Evolutionary conservation across 2,113 vertebrate genomes (phyloP).

Genomic region (Syrmaticus mikado): DNA sequence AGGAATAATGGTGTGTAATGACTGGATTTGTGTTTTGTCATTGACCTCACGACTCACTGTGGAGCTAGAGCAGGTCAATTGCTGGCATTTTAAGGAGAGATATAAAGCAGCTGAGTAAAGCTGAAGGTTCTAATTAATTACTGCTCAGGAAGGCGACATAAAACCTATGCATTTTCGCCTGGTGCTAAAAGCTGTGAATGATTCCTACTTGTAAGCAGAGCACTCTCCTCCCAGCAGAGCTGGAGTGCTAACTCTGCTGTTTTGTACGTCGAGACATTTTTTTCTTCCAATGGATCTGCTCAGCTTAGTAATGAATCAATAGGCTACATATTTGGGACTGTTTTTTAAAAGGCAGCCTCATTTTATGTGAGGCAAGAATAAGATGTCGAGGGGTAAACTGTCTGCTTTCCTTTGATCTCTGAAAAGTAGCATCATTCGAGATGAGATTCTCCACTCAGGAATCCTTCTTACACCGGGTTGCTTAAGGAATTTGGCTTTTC

Average conservation of each 20-base stretch:
- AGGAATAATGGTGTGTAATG: background rate
- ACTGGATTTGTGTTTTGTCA: background rate
- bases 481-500: slow-evolving; percentile 13
- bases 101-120: background rate
- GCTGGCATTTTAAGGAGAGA: background rate
- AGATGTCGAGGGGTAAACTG: slow-evolving; percentile 4
- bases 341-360: background rate
- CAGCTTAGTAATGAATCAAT: background rate
- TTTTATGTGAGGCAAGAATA: background rate
- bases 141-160: background rate
- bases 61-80: background rate
- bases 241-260: background rate
- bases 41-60: background rate
- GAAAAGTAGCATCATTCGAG: slow-evolving; percentile 1
- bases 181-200: background rate
- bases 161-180: background rate
- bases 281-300: background rate
- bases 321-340: background rate
- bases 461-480: background rate
- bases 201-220: background rate
- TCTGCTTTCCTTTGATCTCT: slow-evolving; percentile 3
- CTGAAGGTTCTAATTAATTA: background rate
- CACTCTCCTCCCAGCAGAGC: background rate
- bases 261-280: background rate
- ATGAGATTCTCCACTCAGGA: slow-evolving; percentile 33